A percentile compares a stretch with the other conserved stretches of the same genome.
These are phyloP conservation scores for Cantharis rufa DNA, from an alignment of 2,888 invertebrate genomes.

Conservation along the genomic window DNA sequence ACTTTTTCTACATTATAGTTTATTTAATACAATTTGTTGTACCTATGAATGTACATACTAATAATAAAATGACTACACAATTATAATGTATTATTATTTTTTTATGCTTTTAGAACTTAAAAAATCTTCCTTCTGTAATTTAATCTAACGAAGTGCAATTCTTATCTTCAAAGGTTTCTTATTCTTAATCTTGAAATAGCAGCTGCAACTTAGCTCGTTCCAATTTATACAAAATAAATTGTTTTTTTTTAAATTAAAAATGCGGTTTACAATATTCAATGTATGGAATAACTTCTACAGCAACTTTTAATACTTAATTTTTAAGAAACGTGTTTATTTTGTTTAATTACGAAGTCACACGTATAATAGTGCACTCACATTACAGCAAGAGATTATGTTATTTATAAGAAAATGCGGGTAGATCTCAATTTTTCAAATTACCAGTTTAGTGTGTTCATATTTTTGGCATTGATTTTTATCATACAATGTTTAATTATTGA, in stretches of 20 bases:
- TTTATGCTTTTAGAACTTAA: not conserved
- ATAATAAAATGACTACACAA: too few species aligned
- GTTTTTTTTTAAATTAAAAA: not conserved
- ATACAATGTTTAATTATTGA: too few species aligned
- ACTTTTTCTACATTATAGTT: too few species aligned
- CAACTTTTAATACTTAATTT: not conserved
- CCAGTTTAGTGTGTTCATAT: too few species aligned
- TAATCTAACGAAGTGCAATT: not conserved
- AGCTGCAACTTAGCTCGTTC: conserved; percentile 16
- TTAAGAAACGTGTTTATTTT: not conserved
- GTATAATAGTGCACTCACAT: too few species aligned
- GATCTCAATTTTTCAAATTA: too few species aligned
- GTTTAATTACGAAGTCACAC: not conserved
- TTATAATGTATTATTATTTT: too few species aligned
- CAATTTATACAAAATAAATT: conserved; percentile 17
- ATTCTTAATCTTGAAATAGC: conserved; percentile 5
- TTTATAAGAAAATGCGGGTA: too few species aligned
- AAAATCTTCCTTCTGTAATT: not conserved
- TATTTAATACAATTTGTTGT: not conserved
- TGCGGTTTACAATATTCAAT: not conserved
- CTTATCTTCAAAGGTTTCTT: conserved; percentile 1
- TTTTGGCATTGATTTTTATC: too few species aligned
- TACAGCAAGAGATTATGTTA: too few species aligned
- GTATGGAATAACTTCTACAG: not conserved
- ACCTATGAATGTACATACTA: not conserved